Conservation (phyloP, 2,797 vertebrate species). For the Intellagama lesueurii region DNA sequence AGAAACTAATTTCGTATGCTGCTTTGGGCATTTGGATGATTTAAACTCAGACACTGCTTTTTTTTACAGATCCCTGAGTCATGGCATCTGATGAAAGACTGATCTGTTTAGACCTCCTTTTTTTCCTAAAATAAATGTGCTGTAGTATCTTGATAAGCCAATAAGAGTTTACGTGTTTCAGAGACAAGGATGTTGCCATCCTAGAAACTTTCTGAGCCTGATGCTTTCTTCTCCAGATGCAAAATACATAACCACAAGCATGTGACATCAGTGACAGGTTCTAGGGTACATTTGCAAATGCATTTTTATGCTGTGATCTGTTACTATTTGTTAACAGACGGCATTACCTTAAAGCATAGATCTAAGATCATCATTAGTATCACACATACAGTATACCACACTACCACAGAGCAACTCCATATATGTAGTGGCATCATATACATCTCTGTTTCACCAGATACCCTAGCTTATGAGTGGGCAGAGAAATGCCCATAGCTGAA, state of each 20-base stretch:
- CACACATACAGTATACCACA: not conserved
- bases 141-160: constrained; percentile 55
- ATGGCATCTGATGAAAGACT: constrained; percentile 64
- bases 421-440: not conserved
- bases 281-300: not conserved
- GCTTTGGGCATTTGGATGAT: constrained; percentile 62
- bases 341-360: not conserved
- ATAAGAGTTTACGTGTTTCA: constrained; percentile 59
- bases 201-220: constrained; percentile 52
- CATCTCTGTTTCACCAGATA: not conserved
- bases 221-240: constrained; percentile 50
- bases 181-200: constrained; percentile 54
- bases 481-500: too few species aligned
- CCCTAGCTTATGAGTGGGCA: too few species aligned
- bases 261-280: constrained; percentile 18
- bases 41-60: constrained; percentile 53
- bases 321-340: not conserved
- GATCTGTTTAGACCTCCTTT: constrained; percentile 62
- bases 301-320: not conserved
- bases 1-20: constrained; percentile 62
- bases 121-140: constrained; percentile 64
- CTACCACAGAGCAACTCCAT: not conserved
- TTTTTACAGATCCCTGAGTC: constrained; percentile 51
- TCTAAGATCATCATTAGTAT: not conserved
- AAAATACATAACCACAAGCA: constrained; percentile 1